Evolutionary conservation across 2,113 vertebrate species (phyloP), one percentile per base, ranked within the genome.

Genomic region (Pluvialis apricaria): DNA sequence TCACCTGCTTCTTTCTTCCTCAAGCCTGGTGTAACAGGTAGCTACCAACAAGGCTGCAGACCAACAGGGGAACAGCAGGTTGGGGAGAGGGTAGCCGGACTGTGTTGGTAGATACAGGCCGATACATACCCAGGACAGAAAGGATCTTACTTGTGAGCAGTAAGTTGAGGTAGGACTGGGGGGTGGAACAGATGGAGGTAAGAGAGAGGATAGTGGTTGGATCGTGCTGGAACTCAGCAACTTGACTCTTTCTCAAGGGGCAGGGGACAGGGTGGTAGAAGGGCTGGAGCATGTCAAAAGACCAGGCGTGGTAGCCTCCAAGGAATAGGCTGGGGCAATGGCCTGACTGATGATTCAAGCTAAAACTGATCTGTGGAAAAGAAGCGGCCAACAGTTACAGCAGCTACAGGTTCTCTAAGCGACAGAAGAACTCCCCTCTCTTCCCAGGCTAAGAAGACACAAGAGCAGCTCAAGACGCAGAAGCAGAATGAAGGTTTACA

Each of bases 1-100:
- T 3, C 7, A 47, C 45, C 57, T 47, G 70, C 26, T 47, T 82
- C 44, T 31, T 88, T 54, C 45, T 79, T 85, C 36, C 78, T 34
- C 24, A 82, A 82, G 22, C 0, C 0, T 13, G 15, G 17, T 8
- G 0, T 34, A 70, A 57, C 24, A 61, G 22, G 26, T 4, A 64
- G 26, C 11, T 64, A 68, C 15, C 61, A 82, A 34, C 16, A 81
- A 8, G 14, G 47, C 45, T 29, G 38, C 52, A 72, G n/a, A 42
- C 36, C 36, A 34, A 25, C 20, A 25, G 22, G 7, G 21, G 18
- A 73, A 52, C 15, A 66, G 44, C 47, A 60, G 31, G 42, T 2
- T 36, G 34, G 14, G 45, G 20, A 11, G 2, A 60, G 4, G 5
- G 38, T 24, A n/a, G 10, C n/a, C 51, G 29, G 44, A 29, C 5